Conservation (phyloP, 2,797 vertebrate genomes). For the Rhabdophis nuchalis region DNA sequence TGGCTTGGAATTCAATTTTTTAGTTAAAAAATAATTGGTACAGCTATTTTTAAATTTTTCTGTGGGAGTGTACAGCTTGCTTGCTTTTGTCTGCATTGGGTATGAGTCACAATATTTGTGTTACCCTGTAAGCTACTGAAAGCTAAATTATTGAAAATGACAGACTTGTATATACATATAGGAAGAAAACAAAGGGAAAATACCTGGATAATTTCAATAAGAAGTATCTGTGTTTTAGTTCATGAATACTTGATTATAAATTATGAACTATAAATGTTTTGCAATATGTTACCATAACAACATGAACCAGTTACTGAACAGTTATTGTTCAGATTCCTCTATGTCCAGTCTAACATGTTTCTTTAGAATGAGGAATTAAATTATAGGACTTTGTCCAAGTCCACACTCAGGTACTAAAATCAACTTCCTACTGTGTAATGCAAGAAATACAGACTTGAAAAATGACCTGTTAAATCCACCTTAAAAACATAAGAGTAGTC, state of each 20-base stretch:
- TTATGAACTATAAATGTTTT: background rate
- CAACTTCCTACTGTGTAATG: background rate
- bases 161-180: conserved; percentile 44
- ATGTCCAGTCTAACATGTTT: background rate
- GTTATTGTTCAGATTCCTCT: background rate
- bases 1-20: conserved; percentile 36
- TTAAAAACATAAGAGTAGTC: background rate
- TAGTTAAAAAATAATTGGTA: conserved; percentile 50
- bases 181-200: background rate
- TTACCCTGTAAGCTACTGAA: conserved; percentile 55
- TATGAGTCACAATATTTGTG: conserved; percentile 59
- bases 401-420: background rate
- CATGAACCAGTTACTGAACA: background rate
- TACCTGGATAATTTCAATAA: background rate
- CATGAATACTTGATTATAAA: background rate
- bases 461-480: background rate
- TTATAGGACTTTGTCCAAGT: background rate
- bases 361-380: background rate
- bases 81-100: conserved; percentile 55
- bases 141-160: conserved; percentile 56
- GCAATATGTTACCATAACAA: background rate
- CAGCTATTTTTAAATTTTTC: conserved; percentile 61
- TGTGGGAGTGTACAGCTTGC: conserved; percentile 48
- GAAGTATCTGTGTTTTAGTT: background rate
- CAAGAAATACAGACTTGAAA: background rate